These are phyloP conservation scores for Rhagologus leucostigma DNA, from an alignment of 2,113 vertebrate species.

Conservation along the genomic window DNA sequence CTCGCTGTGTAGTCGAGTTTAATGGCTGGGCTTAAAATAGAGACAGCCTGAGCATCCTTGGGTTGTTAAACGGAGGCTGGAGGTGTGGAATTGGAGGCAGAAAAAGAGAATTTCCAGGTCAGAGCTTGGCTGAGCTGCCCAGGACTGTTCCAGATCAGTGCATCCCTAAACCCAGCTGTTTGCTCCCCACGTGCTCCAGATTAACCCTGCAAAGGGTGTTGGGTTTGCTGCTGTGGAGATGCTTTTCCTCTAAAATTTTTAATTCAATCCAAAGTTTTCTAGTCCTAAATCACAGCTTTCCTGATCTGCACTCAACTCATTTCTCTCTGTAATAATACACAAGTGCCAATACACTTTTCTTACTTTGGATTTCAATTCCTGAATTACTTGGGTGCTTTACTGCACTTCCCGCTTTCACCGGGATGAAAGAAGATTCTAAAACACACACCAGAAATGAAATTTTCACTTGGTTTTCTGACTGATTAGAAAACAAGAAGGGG, in stretches of 20 bases:
- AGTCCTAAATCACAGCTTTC: neutral
- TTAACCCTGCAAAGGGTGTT: neutral
- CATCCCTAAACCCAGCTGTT: neutral
- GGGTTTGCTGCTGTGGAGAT: neutral
- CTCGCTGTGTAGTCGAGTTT: neutral
- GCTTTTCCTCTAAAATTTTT: neutral
- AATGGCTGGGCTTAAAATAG: neutral
- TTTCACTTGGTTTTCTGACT: neutral
- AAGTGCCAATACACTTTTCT: neutral
- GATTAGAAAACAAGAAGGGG: neutral
- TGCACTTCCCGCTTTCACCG: neutral
- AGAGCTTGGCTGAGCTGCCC: neutral
- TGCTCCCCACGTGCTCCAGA: neutral
- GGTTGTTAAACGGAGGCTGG: neutral
- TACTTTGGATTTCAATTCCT: neutral
- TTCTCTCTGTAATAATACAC: neutral
- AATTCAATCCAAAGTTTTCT: neutral
- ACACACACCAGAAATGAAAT: neutral
- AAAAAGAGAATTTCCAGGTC: neutral
- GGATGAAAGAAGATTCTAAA: neutral
- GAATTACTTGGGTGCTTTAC: neutral
- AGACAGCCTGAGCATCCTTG: neutral
- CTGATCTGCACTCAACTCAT: neutral
- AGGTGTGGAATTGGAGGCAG: neutral
- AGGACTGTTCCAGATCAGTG: accelerated